Conservation (phyloP, 1,140 invertebrate genomes). For the Bilobella aurantiaca region DNA sequence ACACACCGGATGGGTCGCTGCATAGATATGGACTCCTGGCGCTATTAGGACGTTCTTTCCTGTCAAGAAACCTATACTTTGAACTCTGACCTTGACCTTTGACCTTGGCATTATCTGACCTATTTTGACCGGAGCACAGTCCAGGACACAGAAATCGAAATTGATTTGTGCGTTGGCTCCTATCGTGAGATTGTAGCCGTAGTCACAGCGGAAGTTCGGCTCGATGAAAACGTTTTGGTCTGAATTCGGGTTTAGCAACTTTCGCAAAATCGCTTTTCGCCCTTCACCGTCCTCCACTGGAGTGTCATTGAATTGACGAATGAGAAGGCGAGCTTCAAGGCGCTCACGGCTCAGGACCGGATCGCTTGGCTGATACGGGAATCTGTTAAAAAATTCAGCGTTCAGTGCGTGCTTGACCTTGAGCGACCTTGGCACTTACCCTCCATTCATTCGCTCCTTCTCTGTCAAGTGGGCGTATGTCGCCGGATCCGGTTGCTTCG, state of each 20-base stretch:
- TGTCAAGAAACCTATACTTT: constrained; percentile 5
- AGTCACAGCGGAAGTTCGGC: constrained; percentile 21
- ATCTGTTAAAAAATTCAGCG: not conserved
- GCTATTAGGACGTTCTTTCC: constrained; percentile 21
- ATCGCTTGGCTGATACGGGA: constrained; percentile 16
- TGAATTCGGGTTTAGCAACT: constrained; percentile 17
- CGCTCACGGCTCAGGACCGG: constrained; percentile 3
- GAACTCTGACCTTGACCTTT: too few relatives aligned
- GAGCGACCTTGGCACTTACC: constrained; percentile 7
- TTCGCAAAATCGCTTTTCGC: constrained; percentile 12
- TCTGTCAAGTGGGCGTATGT: constrained; percentile 26
- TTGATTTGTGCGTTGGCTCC: constrained; percentile 29
- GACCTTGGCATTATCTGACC: not conserved
- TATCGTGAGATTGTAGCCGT: constrained; percentile 22
- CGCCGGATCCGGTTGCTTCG: constrained; percentile 2
- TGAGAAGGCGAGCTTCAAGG: not conserved
- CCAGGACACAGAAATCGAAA: constrained; percentile 30
- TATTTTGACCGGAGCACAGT: constrained; percentile 28
- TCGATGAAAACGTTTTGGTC: constrained; percentile 17
- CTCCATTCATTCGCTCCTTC: constrained; percentile 25
- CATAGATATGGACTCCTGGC: constrained; percentile 27
- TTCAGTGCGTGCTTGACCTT: not conserved
- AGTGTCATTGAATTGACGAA: constrained; percentile 12
- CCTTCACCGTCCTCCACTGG: constrained; percentile 10
- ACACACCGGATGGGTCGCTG: constrained; percentile 27